phyloP scores from a whole-genome alignment of 2,797 vertebrate species.

The Salmo trutta region DNA sequence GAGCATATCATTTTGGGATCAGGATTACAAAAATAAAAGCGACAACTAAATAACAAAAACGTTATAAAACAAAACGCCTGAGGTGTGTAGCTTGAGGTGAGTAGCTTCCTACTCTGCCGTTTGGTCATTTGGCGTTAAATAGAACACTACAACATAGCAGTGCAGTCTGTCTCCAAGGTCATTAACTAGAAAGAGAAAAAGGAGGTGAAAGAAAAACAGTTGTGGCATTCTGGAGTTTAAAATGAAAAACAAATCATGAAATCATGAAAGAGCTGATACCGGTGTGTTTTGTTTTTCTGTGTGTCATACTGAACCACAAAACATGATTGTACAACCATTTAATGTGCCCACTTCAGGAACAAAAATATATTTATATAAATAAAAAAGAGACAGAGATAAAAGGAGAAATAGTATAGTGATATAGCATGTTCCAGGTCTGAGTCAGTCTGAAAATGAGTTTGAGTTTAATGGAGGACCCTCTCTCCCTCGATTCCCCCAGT shows the following conservation, averaged over 20 bases:
- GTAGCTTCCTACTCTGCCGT: conserved; percentile 31
- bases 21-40: conserved; percentile 58
- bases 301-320: conserved; percentile 67
- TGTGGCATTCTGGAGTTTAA: conserved; percentile 59
- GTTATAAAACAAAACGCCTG: conserved; percentile 73
- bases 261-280: conserved; percentile 63
- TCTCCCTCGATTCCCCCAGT: conserved; percentile 19
- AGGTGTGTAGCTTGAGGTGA: conserved; percentile 85
- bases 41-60: conserved; percentile 34
- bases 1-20: conserved; percentile 43
- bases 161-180: conserved; percentile 19
- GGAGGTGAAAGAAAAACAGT: conserved; percentile 65
- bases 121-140: conserved; percentile 55
- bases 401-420: not conserved
- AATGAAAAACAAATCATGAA: conserved; percentile 71
- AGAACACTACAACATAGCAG: conserved; percentile 15
- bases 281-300: not conserved
- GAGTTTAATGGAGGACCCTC: conserved; percentile 62
- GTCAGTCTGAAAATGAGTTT: conserved; percentile 78
- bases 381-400: not conserved
- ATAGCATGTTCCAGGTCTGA: conserved; percentile 62
- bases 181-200: conserved; percentile 35
- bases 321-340: conserved; percentile 69
- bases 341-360: conserved; percentile 33
- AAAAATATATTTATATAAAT: not conserved